phyloP scores from a whole-genome alignment of 1,140 invertebrate genomes.

The Aleiodes sp. region DNA sequence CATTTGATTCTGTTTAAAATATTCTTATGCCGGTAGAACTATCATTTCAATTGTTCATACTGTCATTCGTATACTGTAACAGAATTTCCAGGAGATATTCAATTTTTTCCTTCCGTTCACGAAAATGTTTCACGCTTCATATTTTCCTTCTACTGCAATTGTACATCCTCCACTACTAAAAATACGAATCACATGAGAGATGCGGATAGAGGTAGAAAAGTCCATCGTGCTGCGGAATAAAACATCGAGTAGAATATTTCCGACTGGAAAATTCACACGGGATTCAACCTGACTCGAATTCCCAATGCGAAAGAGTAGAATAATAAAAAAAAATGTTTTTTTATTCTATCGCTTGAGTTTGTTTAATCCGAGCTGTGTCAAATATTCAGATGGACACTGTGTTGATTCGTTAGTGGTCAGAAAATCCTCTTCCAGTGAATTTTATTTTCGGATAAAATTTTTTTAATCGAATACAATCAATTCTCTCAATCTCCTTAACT shows the following conservation, averaged over 20 bases:
- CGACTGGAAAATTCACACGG: conserved; percentile 16
- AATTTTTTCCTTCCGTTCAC: neutral
- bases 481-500: too few species aligned
- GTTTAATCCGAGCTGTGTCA: conserved; percentile 7
- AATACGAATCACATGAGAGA: neutral
- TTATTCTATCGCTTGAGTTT: too few species aligned
- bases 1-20: too few species aligned
- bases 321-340: too few species aligned
- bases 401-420: too few species aligned
- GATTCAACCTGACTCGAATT: neutral
- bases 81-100: neutral
- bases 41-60: too few species aligned
- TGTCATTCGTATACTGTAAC: too few species aligned
- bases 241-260: conserved; percentile 18
- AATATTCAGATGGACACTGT: too few species aligned
- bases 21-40: too few species aligned
- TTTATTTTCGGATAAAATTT: too few species aligned
- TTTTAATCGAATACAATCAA: too few species aligned
- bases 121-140: neutral
- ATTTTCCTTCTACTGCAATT: neutral
- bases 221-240: neutral
- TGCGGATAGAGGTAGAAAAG: neutral
- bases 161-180: neutral
- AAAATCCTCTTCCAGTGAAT: too few species aligned
- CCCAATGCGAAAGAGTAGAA: neutral